Percentiles rank a stretch among this genome's conserved stretches.
phyloP scores from a whole-genome alignment of 37 sponge, comb jelly and placozoan species.

The Beroe ovata region DNA sequence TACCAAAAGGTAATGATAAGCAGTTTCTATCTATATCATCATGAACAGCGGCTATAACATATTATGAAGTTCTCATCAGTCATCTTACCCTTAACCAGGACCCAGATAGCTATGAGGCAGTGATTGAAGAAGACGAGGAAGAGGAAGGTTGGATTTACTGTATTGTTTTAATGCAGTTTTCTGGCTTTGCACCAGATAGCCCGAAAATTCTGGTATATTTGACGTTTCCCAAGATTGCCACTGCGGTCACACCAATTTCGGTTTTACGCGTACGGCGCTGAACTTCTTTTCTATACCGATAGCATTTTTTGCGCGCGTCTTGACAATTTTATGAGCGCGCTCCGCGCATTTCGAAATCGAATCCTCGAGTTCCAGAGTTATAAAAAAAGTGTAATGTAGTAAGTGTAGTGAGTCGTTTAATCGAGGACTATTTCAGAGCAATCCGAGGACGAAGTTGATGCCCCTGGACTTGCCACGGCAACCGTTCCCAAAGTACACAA shows the following conservation, averaged over 20 bases:
- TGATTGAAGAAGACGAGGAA: conserved; percentile 68
- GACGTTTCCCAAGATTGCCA: too few species aligned
- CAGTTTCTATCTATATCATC: too few species aligned
- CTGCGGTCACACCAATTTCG: too few species aligned
- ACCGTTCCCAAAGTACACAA: conserved; percentile 2
- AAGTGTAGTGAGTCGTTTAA: neutral
- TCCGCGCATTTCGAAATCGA: neutral
- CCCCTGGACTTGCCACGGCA: conserved; percentile 44
- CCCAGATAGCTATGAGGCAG: conserved; percentile 73
- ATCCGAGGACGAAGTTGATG: conserved; percentile 21
- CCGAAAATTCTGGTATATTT: too few species aligned
- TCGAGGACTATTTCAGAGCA: neutral
- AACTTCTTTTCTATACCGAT: too few species aligned
- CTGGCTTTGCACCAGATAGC: too few species aligned
- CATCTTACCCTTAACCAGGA: too few species aligned
- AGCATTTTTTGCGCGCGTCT: too few species aligned
- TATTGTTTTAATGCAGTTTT: too few species aligned
- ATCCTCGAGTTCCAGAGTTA: neutral
- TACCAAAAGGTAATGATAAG: conserved; percentile 74
- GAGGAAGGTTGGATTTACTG: conserved; percentile 47
- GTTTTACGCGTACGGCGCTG: too few species aligned
- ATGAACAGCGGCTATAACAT: neutral
- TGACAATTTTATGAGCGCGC: too few species aligned
- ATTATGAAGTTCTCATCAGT: neutral
- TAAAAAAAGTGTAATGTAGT: neutral